These are phyloP conservation scores for Zosterops pallidus DNA, from an alignment of 2,113 vertebrate species.

Conservation along the genomic window DNA sequence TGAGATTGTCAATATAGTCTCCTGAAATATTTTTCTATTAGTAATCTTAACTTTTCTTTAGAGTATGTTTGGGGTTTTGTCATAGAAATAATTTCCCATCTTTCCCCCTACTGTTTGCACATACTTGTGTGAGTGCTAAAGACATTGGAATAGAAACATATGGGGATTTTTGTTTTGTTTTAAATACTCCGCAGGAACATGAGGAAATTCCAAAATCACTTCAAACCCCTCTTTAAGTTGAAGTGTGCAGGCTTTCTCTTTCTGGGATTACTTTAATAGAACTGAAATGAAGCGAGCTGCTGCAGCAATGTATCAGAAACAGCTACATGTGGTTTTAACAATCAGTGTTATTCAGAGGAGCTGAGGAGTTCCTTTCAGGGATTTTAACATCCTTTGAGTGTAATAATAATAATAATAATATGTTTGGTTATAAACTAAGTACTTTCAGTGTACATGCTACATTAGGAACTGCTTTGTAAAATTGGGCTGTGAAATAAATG, in stretches of 20 bases:
- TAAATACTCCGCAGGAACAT: background rate
- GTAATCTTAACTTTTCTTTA: background rate
- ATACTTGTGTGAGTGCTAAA: background rate
- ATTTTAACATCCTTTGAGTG: background rate
- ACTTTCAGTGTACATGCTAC: background rate
- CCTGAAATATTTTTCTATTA: background rate
- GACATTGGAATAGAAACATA: background rate
- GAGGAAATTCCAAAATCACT: constrained; percentile 8
- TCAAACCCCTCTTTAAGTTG: background rate
- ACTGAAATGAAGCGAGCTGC: background rate
- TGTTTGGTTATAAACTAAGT: background rate
- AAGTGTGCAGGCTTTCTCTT: background rate
- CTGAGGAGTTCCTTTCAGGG: background rate
- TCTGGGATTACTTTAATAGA: background rate
- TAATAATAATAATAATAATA: background rate
- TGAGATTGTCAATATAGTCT: background rate
- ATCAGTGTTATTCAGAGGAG: background rate
- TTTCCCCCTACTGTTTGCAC: background rate
- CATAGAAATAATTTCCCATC: background rate
- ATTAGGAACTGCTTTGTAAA: background rate
- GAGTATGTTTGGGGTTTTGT: background rate
- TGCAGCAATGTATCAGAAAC: background rate
- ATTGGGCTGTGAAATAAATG: background rate
- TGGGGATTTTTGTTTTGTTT: background rate
- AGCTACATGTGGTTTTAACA: background rate